These are phyloP conservation scores for Eleutherodactylus coqui DNA, from an alignment of 2,797 vertebrate species.

Conservation along the genomic window DNA sequence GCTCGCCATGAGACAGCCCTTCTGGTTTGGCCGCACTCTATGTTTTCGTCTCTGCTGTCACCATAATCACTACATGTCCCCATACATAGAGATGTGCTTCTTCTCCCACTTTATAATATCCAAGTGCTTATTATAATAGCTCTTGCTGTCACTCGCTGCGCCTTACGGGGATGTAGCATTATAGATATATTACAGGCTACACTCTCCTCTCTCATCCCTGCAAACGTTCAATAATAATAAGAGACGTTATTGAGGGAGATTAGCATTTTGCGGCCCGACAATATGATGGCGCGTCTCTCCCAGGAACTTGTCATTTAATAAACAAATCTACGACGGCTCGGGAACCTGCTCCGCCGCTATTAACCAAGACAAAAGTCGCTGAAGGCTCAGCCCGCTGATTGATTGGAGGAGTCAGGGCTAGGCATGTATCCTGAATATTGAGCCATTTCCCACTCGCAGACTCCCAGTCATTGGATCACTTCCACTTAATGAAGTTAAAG, in stretches of 20 bases:
- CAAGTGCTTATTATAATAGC: neutral
- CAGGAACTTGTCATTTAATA: slow-evolving; percentile 34
- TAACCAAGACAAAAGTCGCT: neutral
- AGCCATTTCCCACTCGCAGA: neutral
- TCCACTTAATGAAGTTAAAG: slow-evolving; percentile 9
- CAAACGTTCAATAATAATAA: slow-evolving; percentile 31
- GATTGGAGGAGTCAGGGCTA: slow-evolving; percentile 12
- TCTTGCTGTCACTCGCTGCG: neutral
- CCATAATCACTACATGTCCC: neutral
- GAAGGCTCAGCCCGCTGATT: slow-evolving; percentile 10
- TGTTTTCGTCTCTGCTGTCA: neutral
- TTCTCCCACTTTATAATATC: neutral
- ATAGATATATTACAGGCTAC: neutral
- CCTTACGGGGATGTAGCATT: neutral
- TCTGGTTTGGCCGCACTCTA: neutral
- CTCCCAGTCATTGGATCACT: slow-evolving; percentile 9
- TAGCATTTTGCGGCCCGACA: slow-evolving; percentile 29
- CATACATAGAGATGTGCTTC: neutral
- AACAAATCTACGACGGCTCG: slow-evolving; percentile 32
- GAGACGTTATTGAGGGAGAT: slow-evolving; percentile 41
- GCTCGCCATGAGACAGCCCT: neutral
- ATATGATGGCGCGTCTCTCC: slow-evolving; percentile 9
- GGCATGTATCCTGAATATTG: neutral
- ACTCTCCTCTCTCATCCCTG: slow-evolving; percentile 4
- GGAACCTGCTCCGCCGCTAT: neutral